These are phyloP conservation scores for Stenopsyche tienmushanensis DNA, from an alignment of 1,140 invertebrate species.

Conservation along the genomic window DNA sequence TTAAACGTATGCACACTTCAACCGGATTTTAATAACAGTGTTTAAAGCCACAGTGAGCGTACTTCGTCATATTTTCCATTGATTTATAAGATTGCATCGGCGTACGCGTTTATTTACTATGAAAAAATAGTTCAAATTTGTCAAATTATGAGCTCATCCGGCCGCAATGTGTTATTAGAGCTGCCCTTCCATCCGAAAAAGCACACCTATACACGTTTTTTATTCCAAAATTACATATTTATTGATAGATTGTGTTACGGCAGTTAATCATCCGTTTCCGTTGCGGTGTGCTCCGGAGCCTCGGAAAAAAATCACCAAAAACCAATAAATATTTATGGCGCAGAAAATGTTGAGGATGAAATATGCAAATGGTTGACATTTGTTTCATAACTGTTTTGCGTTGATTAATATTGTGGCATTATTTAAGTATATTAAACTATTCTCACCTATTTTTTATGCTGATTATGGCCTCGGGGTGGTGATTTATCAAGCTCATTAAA, in stretches of 20 bases:
- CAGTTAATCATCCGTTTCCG: neutral
- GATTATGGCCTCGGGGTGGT: neutral
- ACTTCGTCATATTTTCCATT: too few species aligned
- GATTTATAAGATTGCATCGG: too few species aligned
- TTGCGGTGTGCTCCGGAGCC: too few species aligned
- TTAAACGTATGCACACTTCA: neutral
- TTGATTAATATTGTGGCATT: constrained; percentile 1
- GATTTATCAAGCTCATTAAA: constrained; percentile 4
- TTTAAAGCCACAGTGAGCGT: too few species aligned
- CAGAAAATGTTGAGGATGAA: neutral
- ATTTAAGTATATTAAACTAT: neutral
- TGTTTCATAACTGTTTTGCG: neutral
- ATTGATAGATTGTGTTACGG: neutral
- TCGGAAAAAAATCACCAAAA: neutral
- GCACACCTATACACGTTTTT: neutral
- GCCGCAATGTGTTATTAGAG: neutral
- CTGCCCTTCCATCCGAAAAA: neutral
- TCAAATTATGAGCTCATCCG: neutral
- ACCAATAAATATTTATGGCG: neutral
- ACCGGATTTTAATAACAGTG: neutral
- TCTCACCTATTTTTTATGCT: neutral
- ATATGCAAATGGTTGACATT: neutral
- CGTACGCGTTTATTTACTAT: too few species aligned
- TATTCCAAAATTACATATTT: neutral
- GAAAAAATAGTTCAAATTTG: constrained; percentile 1